phyloP scores from a whole-genome alignment of 2,888 invertebrate species.

The Sarcophaga variegata region DNA sequence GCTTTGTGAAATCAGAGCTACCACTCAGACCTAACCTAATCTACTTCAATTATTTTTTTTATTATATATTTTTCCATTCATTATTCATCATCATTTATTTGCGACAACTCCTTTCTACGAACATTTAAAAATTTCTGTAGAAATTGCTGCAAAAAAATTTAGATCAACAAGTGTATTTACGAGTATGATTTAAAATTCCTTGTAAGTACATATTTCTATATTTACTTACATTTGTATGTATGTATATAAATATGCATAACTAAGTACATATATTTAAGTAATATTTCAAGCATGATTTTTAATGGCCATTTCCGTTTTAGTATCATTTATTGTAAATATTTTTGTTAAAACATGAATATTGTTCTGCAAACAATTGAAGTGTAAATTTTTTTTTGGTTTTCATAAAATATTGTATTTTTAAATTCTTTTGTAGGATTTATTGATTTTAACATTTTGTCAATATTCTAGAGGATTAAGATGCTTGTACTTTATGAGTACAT shows the following conservation, averaged over 20 bases:
- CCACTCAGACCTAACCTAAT: too few relatives aligned
- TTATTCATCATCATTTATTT: conserved; percentile 17
- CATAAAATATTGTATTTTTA: background rate
- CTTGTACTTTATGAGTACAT: background rate
- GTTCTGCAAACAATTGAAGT: background rate
- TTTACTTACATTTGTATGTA: background rate
- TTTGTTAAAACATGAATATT: conserved; percentile 11
- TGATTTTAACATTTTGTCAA: background rate
- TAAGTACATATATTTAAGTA: background rate
- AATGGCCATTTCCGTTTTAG: conserved; percentile 9
- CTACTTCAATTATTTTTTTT: too few relatives aligned
- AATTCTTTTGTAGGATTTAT: background rate
- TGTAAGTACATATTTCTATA: background rate
- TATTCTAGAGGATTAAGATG: background rate
- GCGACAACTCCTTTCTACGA: background rate
- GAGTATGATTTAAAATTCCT: background rate
- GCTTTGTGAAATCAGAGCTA: too few relatives aligned
- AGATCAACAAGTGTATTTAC: background rate
- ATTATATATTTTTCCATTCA: background rate
- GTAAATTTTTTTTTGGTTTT: background rate
- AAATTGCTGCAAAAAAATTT: conserved; percentile 16
- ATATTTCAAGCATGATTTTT: background rate
- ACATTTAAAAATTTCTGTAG: background rate
- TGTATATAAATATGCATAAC: background rate
- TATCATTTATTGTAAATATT: background rate